These are phyloP conservation scores for Pheucticus melanocephalus DNA, from an alignment of 2,113 vertebrate genomes.

Conservation along the genomic window DNA sequence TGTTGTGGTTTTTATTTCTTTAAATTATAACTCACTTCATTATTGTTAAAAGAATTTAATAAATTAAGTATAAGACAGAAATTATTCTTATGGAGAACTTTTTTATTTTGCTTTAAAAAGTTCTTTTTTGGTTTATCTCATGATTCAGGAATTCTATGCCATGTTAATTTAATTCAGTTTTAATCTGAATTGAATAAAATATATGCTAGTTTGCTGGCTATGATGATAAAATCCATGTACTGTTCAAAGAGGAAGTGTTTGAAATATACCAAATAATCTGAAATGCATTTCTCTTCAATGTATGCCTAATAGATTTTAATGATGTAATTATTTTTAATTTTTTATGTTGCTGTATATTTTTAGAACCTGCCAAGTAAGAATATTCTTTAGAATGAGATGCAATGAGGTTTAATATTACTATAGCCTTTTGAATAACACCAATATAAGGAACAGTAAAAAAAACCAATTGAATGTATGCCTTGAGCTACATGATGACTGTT, in stretches of 20 bases:
- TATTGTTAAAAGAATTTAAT: constrained; percentile 10
- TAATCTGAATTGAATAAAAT: constrained; percentile 19
- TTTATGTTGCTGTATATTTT: background rate
- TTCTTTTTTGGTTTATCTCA: background rate
- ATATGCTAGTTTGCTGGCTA: background rate
- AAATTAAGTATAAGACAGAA: background rate
- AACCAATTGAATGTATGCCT: constrained; percentile 21
- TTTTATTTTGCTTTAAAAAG: background rate
- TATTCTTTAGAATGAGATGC: background rate
- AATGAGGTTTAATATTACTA: background rate
- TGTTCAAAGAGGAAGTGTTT: background rate
- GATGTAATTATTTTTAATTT: background rate
- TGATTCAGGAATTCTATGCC: background rate
- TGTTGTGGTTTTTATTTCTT: background rate
- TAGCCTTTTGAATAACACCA: background rate
- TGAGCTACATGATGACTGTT: constrained; percentile 23
- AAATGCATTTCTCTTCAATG: background rate
- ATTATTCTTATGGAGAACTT: background rate
- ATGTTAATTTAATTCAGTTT: constrained; percentile 15
- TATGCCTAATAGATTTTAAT: background rate
- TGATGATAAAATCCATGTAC: background rate
- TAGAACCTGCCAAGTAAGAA: background rate
- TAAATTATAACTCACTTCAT: background rate
- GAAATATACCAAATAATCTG: background rate
- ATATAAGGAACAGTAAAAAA: background rate